Evolutionary conservation across 2,888 invertebrate genomes (phyloP).

Genomic region (Volucella inflata): DNA sequence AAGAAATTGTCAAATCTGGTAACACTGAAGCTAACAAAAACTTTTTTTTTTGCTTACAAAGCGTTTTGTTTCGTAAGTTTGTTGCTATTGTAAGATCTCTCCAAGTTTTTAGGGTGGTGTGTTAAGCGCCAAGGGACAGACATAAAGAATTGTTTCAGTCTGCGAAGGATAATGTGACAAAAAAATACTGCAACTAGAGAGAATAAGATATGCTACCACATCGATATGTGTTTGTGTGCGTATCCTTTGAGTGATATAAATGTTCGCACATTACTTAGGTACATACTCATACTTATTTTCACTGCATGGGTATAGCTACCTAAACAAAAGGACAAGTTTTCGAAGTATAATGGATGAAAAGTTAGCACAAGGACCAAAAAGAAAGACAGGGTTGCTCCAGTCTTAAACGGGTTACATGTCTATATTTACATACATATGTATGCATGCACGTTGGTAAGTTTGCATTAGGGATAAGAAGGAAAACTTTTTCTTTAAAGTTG

Average conservation of each 20-base stretch:
- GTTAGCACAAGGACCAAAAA: slow-evolving; percentile 18
- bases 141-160: slow-evolving; percentile 8
- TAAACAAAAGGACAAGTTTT: slow-evolving; percentile 39
- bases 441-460: not conserved
- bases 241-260: slow-evolving; percentile 53
- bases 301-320: slow-evolving; percentile 35
- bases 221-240: not conserved
- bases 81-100: not conserved
- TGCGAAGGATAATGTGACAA: slow-evolving; percentile 27
- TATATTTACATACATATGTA: not conserved
- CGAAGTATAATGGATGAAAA: slow-evolving; percentile 38
- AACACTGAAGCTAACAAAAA: not conserved
- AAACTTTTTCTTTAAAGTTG: slow-evolving; percentile 40
- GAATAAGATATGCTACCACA: too few species aligned
- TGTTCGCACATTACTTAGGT: slow-evolving; percentile 58
- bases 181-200: slow-evolving; percentile 13
- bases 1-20: not conserved
- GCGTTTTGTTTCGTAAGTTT: not conserved
- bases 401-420: not conserved
- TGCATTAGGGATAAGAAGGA: slow-evolving; percentile 2
- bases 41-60: not conserved
- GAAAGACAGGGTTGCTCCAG: not conserved
- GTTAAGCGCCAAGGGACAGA: not conserved
- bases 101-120: not conserved
- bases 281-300: not conserved